These are phyloP conservation scores for Sebastes itinus DNA, from an alignment of 2,797 vertebrate genomes.

Conservation along the genomic window DNA sequence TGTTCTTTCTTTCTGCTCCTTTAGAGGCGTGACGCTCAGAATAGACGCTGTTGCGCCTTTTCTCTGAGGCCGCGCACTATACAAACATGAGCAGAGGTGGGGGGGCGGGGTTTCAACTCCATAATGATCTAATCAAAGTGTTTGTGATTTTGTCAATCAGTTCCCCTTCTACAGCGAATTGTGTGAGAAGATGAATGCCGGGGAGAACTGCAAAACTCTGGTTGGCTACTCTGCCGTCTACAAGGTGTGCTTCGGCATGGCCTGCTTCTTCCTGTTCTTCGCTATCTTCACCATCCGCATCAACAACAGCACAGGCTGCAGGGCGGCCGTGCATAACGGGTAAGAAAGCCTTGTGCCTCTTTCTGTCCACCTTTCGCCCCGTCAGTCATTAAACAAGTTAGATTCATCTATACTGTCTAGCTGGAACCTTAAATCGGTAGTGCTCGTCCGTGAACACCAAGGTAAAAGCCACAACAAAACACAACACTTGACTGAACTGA, in stretches of 20 bases:
- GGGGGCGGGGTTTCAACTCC: background rate
- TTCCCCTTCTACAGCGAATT: constrained; percentile 89
- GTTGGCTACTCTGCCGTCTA: constrained; percentile 97
- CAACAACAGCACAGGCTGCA: constrained; percentile 89
- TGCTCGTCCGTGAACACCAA: background rate
- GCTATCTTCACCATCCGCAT: constrained; percentile 89
- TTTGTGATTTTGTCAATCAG: constrained; percentile 73
- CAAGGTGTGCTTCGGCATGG: constrained; percentile 97
- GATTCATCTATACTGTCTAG: background rate
- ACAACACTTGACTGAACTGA: background rate
- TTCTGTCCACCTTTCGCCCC: background rate
- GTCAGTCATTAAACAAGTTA: background rate
- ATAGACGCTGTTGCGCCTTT: constrained; percentile 60
- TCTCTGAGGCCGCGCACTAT: constrained; percentile 41
- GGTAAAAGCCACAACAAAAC: background rate
- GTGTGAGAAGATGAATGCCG: constrained; percentile 88
- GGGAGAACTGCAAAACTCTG: constrained; percentile 89
- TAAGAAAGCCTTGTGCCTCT: constrained; percentile 65
- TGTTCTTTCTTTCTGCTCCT: constrained; percentile 70
- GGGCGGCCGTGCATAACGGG: constrained; percentile 95
- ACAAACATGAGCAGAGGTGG: constrained; percentile 56
- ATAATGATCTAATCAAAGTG: constrained; percentile 44
- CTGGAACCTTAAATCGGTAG: background rate
- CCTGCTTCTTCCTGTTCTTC: constrained; percentile 95
- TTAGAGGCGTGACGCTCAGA: constrained; percentile 66